A percentile compares a stretch with the other conserved stretches of the same genome.
phyloP scores from a whole-genome alignment of 1,140 invertebrate species.

The Aphelinus atriplicis region DNA sequence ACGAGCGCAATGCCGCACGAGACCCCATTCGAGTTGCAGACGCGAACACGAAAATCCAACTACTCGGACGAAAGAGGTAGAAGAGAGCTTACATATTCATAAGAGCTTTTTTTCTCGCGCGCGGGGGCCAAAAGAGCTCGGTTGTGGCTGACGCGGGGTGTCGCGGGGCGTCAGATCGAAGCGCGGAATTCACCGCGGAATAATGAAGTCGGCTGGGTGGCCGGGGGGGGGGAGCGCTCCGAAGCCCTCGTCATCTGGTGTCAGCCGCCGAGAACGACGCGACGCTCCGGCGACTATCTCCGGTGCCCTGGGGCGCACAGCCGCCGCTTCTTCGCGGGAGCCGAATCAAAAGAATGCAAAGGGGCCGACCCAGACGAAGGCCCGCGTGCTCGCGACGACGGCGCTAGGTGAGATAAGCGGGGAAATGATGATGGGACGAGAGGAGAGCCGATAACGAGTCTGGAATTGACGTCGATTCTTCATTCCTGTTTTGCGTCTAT shows the following conservation, averaged over 20 bases:
- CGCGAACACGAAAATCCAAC: no score
- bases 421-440: not conserved
- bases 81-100: no score
- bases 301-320: not conserved
- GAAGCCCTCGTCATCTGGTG: not conserved
- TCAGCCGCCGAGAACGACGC: not conserved
- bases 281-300: not conserved
- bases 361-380: not conserved
- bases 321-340: not conserved
- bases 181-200: no score
- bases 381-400: not conserved
- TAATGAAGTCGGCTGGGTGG: no score
- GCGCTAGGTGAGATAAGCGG: conserved; percentile 2
- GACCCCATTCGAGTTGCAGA: no score
- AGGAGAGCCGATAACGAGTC: conserved; percentile 22
- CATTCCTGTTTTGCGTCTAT: conserved; percentile 13
- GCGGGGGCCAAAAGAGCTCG: no score
- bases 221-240: no score
- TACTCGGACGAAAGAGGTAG: no score
- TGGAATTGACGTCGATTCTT: conserved; percentile 31
- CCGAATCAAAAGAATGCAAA: conserved; percentile 13
- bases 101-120: no score
- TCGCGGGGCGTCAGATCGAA: no score
- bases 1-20: no score
- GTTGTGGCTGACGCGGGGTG: no score